Evolutionary conservation across 1,140 invertebrate species (phyloP), one percentile per base, ranked within the genome.

Genomic region (Physella acuta): DNA sequence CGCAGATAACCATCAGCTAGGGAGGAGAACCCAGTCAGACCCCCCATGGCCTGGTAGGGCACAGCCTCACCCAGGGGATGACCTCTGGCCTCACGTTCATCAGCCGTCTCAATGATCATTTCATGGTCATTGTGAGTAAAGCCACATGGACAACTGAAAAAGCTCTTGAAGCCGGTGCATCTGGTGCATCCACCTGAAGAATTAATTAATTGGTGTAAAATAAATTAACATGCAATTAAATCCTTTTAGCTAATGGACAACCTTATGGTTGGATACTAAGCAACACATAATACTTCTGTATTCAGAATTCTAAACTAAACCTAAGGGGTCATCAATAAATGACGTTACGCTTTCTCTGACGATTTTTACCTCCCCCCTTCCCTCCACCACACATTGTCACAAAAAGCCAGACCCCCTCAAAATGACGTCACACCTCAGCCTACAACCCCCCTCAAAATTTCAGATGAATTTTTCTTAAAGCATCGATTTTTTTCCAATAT

Each of bases 1-100:
- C 84, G 74, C 73, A 80, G 73, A 72, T 86, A 86, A 1, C 85
- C 85, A 31, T 85, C 84, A 52, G 81, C 80, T 17, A 86, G 72
- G 14, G 84, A 85, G 24, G 80, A 83, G 74, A 85, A 86, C 2
- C 85, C 85, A 20, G 85, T 85, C 1, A 86, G 39, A 20, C 85
- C 85, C 14, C 85, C 85, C 85, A 86, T 86, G 55, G 84, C 85
- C 62, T 82, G 75, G 71, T 84, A 85, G 3, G 79, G 79, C 2
- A 76, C 76, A 44, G 79, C 80, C 60, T 84, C 78, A 16, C 85
- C 85, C 17, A 85, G 76, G 5, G 85, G 84, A 65, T 85, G 84
- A 44, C 85, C 85, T 24, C 84, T 59, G 0, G 75, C 81, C 69
- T 79, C 76, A 59, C 84, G 63, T 75, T 85, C 83, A 17, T 81